Conservation (phyloP, 1,140 invertebrate genomes). For the Cryptotermes secundus region DNA sequence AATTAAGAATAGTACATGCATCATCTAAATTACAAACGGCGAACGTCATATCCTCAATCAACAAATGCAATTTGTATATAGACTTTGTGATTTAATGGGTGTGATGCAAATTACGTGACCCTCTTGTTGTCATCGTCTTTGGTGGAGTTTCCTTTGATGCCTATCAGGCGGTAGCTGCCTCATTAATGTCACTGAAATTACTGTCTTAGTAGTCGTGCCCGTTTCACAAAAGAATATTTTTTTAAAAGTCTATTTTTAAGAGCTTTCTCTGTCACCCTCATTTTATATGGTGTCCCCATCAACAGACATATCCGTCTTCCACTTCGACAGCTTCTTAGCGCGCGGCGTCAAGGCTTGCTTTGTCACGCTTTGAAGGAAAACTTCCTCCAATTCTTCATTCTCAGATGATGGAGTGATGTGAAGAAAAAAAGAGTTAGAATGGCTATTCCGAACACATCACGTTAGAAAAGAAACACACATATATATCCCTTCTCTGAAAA, state of each 20-base stretch:
- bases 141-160: background rate
- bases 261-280: background rate
- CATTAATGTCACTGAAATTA: constrained; percentile 2
- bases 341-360: background rate
- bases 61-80: background rate
- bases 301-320: constrained; percentile 11
- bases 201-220: background rate
- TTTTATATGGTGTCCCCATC: constrained; percentile 10
- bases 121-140: background rate
- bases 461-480: background rate
- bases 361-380: background rate
- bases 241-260: constrained; percentile 15
- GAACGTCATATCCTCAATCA: background rate
- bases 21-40: background rate
- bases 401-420: constrained; percentile 18
- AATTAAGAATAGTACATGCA: background rate
- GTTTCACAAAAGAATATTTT: background rate
- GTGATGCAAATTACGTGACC: background rate
- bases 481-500: background rate
- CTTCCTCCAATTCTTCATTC: background rate
- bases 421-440: constrained; percentile 2
- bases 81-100: background rate
- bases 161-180: background rate
- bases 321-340: background rate
- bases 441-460: background rate